Evolutionary conservation across 2,113 vertebrate species (phyloP).

Genomic region (Crocuta crocuta): DNA sequence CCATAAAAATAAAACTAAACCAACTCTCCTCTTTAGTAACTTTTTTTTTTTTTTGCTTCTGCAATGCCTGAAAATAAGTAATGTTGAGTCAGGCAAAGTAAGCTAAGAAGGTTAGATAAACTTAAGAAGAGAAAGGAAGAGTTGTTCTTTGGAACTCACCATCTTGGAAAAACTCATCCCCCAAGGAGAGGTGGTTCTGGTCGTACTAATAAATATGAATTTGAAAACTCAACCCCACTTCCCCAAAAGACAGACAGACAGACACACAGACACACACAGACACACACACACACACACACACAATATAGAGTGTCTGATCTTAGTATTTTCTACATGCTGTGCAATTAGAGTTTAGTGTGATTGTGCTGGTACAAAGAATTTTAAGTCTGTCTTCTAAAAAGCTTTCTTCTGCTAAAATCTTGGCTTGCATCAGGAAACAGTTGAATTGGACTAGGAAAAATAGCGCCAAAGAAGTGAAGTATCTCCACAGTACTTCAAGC

Average conservation of each 20-base stretch:
- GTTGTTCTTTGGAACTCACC: neutral
- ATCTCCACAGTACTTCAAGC: neutral
- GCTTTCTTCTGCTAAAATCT: neutral
- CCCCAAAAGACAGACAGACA: neutral
- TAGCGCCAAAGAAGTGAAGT: neutral
- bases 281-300: neutral
- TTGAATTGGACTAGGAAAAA: neutral
- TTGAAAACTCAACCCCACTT: neutral
- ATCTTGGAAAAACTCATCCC: neutral
- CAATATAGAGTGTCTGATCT: neutral
- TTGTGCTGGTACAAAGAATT: neutral
- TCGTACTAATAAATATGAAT: neutral
- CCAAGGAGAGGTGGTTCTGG: neutral
- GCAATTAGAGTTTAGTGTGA: neutral
- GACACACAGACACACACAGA: neutral
- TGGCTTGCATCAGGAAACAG: neutral
- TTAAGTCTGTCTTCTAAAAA: neutral
- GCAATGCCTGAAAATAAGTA: slow-evolving; percentile 32
- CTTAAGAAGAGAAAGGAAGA: slow-evolving; percentile 44
- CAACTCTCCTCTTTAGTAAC: neutral
- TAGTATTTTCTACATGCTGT: neutral
- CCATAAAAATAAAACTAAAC: slow-evolving; percentile 30
- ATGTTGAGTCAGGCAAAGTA: neutral
- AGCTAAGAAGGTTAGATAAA: neutral
- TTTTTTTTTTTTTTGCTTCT: neutral